These are phyloP conservation scores for Anas platyrhynchos DNA, from an alignment of 2,113 vertebrate genomes.

Conservation along the genomic window DNA sequence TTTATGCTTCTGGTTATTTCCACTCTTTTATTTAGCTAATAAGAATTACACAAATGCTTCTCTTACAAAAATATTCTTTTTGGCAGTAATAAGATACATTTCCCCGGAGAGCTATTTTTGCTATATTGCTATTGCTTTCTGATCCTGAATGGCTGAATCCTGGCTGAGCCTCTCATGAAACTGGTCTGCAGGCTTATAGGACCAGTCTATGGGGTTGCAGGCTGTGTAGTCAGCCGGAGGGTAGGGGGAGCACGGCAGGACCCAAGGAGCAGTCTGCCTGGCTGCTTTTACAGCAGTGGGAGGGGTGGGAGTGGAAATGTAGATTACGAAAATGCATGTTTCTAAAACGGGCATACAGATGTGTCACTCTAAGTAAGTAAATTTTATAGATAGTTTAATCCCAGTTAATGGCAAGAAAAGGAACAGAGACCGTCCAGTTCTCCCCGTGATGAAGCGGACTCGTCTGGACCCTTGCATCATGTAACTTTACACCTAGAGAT, in stretches of 20 bases:
- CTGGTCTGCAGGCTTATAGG: background rate
- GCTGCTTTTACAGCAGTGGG: background rate
- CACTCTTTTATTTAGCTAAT: conserved; percentile 39
- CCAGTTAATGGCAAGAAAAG: background rate
- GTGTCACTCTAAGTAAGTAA: background rate
- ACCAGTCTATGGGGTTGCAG: background rate
- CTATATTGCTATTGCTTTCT: conserved; percentile 47
- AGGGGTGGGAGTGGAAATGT: background rate
- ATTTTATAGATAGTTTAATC: background rate
- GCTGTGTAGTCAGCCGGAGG: background rate
- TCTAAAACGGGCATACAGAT: background rate
- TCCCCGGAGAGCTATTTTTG: conserved; percentile 45
- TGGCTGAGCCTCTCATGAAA: background rate
- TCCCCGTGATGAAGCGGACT: background rate
- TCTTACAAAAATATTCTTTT: conserved; percentile 47
- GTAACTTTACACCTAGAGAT: conserved; percentile 49
- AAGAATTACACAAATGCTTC: conserved; percentile 50
- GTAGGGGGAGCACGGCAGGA: background rate
- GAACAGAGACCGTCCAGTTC: background rate
- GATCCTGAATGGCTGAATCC: conserved; percentile 13
- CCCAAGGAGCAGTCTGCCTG: background rate
- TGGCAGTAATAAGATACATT: conserved; percentile 39
- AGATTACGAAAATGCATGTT: background rate
- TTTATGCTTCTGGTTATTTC: conserved; percentile 53
- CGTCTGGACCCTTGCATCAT: background rate